Percentiles rank a stretch among this genome's conserved stretches.
These are phyloP conservation scores for Prunella fulvescens DNA, from an alignment of 2,113 vertebrate genomes.

Conservation along the genomic window DNA sequence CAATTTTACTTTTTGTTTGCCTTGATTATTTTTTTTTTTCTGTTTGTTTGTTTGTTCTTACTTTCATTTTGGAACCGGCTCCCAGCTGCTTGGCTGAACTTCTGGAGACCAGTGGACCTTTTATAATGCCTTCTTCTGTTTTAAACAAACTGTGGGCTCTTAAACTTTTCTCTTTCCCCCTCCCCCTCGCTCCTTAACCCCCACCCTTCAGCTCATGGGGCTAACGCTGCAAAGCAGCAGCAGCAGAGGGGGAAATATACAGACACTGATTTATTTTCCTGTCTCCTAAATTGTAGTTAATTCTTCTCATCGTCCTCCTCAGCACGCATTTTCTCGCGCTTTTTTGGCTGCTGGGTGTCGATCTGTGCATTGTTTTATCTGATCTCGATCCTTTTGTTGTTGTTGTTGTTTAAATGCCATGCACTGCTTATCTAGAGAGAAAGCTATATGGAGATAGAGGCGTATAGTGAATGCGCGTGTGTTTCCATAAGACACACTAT, in stretches of 20 bases:
- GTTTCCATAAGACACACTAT: slow-evolving; percentile 70
- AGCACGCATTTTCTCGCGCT: neutral
- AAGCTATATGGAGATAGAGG: slow-evolving; percentile 47
- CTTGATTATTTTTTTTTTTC: neutral
- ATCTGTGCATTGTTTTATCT: slow-evolving; percentile 18
- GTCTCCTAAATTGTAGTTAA: neutral
- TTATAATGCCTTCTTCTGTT: slow-evolving; percentile 27
- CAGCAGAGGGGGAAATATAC: slow-evolving; percentile 10
- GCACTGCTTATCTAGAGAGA: slow-evolving; percentile 27
- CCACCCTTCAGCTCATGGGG: slow-evolving; percentile 18
- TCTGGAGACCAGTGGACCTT: slow-evolving; percentile 45
- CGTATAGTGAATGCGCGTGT: slow-evolving; percentile 43
- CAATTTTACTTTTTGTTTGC: slow-evolving; percentile 44
- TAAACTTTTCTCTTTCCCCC: slow-evolving; percentile 41
- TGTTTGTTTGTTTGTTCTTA: slow-evolving; percentile 25
- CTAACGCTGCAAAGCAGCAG: slow-evolving; percentile 27
- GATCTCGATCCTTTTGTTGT: slow-evolving; percentile 30
- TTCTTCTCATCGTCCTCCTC: neutral
- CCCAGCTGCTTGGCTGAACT: slow-evolving; percentile 57
- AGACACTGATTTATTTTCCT: slow-evolving; percentile 14
- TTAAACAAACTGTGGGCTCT: slow-evolving; percentile 40
- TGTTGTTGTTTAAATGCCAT: slow-evolving; percentile 20
- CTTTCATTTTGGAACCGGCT: slow-evolving; percentile 51
- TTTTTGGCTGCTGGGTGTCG: neutral
- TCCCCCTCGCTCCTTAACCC: slow-evolving; percentile 25